Percentiles rank a stretch among this genome's conserved stretches.
Evolutionary conservation across 2,888 invertebrate species (phyloP).

Genomic region (Linnaemya vulpina): DNA sequence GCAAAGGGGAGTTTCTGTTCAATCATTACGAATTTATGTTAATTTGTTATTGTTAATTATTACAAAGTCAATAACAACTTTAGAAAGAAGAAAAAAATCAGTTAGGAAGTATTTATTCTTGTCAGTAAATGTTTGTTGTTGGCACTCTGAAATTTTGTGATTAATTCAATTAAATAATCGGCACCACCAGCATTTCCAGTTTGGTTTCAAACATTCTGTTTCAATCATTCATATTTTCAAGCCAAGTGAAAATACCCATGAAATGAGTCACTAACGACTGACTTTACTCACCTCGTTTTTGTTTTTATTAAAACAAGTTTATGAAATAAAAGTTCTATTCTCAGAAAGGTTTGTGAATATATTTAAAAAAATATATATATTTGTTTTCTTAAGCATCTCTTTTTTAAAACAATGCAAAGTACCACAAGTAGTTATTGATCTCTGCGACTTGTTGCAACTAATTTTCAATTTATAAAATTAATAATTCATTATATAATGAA

Average conservation of each 20-base stretch:
- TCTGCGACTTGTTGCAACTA: constrained; percentile 30
- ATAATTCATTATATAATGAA: constrained; percentile 22
- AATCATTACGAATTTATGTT: background rate
- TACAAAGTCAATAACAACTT: background rate
- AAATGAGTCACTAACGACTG: constrained; percentile 17
- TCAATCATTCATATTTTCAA: constrained; percentile 1
- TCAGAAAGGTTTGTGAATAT: constrained; percentile 26
- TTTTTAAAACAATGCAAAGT: background rate
- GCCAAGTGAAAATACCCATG: constrained; percentile 12
- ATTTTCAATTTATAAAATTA: constrained; percentile 32
- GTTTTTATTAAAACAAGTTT: too few species aligned
- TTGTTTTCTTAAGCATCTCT: background rate
- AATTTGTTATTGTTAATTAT: background rate
- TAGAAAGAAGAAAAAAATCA: background rate
- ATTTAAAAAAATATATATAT: constrained; percentile 4
- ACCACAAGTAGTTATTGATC: constrained; percentile 10
- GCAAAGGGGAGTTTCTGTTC: background rate
- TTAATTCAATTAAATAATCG: constrained; percentile 30
- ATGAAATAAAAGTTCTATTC: constrained; percentile 14
- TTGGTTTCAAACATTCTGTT: constrained; percentile 9
- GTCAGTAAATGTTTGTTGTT: background rate
- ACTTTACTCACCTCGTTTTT: constrained; percentile 9
- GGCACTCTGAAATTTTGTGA: background rate
- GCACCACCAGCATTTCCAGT: constrained; percentile 26
- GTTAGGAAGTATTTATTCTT: constrained; percentile 9